Conservation (phyloP, 2,797 vertebrate species). For the Aldrovandia affinis region DNA sequence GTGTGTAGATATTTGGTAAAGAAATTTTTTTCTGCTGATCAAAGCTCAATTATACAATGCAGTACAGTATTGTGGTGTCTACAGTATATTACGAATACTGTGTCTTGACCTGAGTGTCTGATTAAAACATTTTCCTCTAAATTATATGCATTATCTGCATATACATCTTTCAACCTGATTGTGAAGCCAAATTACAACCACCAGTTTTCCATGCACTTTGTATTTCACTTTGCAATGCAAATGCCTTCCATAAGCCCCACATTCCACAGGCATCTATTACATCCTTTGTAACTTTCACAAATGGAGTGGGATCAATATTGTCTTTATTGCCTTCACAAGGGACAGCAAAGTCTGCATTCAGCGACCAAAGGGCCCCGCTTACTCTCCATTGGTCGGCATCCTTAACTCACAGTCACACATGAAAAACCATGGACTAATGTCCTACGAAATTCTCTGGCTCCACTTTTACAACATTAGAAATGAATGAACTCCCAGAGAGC, state of each 20-base stretch:
- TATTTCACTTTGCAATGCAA: background rate
- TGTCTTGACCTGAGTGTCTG: background rate
- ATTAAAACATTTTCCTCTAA: background rate
- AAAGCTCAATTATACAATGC: no score
- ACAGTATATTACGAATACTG: no score
- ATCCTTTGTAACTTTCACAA: conserved; percentile 3
- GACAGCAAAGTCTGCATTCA: conserved; percentile 21
- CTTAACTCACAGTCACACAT: conserved; percentile 16
- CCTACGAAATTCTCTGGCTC: background rate
- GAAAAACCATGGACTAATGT: conserved; percentile 12
- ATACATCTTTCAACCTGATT: no score
- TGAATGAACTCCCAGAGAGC: conserved; percentile 8
- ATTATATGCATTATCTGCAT: background rate
- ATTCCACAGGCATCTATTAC: conserved; percentile 15
- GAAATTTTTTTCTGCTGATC: no score
- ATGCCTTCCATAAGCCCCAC: conserved; percentile 6
- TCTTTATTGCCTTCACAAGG: conserved; percentile 5
- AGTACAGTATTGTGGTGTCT: no score
- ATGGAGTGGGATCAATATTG: background rate
- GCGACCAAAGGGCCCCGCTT: background rate
- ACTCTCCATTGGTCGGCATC: background rate
- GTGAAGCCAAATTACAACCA: background rate
- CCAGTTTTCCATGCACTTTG: background rate
- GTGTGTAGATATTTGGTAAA: no score
- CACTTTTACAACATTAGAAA: background rate